phyloP scores from a whole-genome alignment of 2,888 invertebrate species.

The Frankliniella fusca region DNA sequence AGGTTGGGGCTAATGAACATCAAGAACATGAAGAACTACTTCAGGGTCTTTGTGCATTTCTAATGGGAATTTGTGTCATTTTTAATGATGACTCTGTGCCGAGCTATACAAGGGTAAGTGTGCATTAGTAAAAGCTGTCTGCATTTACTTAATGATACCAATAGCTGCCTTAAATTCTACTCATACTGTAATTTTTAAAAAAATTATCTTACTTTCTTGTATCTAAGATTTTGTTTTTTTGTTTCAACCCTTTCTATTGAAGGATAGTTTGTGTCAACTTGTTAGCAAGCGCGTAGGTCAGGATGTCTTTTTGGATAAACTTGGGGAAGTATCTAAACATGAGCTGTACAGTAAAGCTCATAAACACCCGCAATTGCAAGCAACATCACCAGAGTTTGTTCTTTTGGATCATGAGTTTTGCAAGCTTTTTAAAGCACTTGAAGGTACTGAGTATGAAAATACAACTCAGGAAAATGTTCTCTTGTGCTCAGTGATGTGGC shows the following conservation, averaged over 20 bases:
- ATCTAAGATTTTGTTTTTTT: not conserved
- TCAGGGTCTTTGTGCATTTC: constrained; percentile 84
- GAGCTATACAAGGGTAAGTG: constrained; percentile 61
- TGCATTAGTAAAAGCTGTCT: constrained; percentile 14
- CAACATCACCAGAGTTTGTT: constrained; percentile 69
- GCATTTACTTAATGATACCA: constrained; percentile 7
- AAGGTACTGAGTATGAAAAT: constrained; percentile 50
- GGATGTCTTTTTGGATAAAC: constrained; percentile 79
- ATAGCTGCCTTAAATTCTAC: constrained; percentile 3
- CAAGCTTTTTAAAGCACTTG: constrained; percentile 77
- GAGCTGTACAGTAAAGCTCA: constrained; percentile 89
- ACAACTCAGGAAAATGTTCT: constrained; percentile 34
- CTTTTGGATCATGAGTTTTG: constrained; percentile 95
- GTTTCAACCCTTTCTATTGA: constrained; percentile 36
- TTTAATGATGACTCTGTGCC: constrained; percentile 80
- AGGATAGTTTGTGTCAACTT: constrained; percentile 72
- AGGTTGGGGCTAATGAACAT: constrained; percentile 76
- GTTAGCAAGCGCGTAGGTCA: constrained; percentile 85
- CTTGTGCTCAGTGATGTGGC: not conserved
- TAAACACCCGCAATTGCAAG: constrained; percentile 86
- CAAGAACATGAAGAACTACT: constrained; percentile 87
- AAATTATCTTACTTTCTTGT: not conserved
- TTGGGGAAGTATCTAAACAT: constrained; percentile 80
- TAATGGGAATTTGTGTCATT: constrained; percentile 86
- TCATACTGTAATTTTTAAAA: constrained; percentile 15